Evolutionary conservation across 2,888 invertebrate species (phyloP).

Genomic region (Zeuzera pyrina): DNA sequence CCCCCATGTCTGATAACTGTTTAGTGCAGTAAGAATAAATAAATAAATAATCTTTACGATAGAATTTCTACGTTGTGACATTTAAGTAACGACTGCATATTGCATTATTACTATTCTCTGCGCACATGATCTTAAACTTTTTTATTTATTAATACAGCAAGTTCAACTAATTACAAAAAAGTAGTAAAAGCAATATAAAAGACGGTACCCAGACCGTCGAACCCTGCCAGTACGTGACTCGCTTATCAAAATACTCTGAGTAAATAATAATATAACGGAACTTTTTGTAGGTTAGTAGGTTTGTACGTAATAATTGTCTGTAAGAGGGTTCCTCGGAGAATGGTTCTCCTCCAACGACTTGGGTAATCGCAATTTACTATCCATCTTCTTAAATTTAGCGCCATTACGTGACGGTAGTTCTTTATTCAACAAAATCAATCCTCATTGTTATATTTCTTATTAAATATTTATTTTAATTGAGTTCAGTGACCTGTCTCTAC

Average conservation of each 20-base stretch:
- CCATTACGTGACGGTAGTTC: conserved; percentile 1
- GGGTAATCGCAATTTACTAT: conserved; percentile 3
- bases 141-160: conserved; percentile 29
- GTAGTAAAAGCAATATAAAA: conserved; percentile 37
- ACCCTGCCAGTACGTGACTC: conserved; percentile 32
- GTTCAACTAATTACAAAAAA: conserved; percentile 40
- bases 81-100: too few species aligned
- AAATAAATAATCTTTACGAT: too few species aligned
- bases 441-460: too few species aligned
- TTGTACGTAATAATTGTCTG: conserved; percentile 20
- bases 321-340: conserved; percentile 1
- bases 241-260: conserved; percentile 24
- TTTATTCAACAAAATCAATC: not conserved
- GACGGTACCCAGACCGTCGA: conserved; percentile 22
- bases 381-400: conserved; percentile 4
- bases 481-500: too few species aligned
- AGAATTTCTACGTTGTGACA: too few species aligned
- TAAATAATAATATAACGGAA: conserved; percentile 23
- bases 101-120: too few species aligned
- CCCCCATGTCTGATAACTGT: too few species aligned
- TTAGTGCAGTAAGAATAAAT: too few species aligned
- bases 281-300: conserved; percentile 16
- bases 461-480: too few species aligned
- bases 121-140: too few species aligned
- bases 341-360: conserved; percentile 2